Base-by-base conservation (phyloP, 2,888 invertebrate genomes). In the Eulithis prunata region DNA sequence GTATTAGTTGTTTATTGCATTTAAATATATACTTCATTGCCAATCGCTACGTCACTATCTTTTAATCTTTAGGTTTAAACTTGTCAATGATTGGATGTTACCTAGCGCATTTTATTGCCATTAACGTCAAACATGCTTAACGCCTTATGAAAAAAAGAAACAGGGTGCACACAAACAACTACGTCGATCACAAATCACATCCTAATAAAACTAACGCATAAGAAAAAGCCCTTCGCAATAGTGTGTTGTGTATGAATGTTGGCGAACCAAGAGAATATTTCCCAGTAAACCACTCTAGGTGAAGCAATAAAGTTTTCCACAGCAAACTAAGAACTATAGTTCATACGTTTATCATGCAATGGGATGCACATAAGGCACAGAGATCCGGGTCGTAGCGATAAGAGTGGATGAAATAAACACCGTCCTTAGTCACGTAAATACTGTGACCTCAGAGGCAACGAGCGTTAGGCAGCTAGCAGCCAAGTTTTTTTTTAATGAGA, bases 1-100 rank as follows among this genome's bases (percentile, higher is more conserved):
- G 3, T 41, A 72, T 64, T 69, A 61, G 49, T 71, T 74, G 72
- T 66, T 71, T 80, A 78, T 78, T 79, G 72, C 70, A 76, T 66
- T 68, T 57, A 55, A 64, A 62, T 74, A 57, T 51, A 64, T 63
- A 69, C 43, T 55, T 51, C 57, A 64, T 66, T 64, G 65, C 62
- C 63, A 62, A 47, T 58, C 52, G 45, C 55, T 67, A 71, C 70
- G 70, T 70, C 69, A 66, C 56, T 74, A 57, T 57, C 67, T 47
- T 43, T 61, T 71, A 55, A 66, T 62, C 62, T 55, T 41, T n/a
- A 58, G 57, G 32, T 54, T 54, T 57, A 53, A 51, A 38, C 47
- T 49, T 47, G 38, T 55, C 53, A 55, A 36, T 61, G 54, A 45
- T 56, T 28, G 11, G 55, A 21, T 21, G 1, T 21, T 21, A 32